Percentiles rank a stretch among this genome's conserved stretches.
These are phyloP conservation scores for Rhimphoctona megacephalus DNA, from an alignment of 2,888 invertebrate species.

Conservation along the genomic window DNA sequence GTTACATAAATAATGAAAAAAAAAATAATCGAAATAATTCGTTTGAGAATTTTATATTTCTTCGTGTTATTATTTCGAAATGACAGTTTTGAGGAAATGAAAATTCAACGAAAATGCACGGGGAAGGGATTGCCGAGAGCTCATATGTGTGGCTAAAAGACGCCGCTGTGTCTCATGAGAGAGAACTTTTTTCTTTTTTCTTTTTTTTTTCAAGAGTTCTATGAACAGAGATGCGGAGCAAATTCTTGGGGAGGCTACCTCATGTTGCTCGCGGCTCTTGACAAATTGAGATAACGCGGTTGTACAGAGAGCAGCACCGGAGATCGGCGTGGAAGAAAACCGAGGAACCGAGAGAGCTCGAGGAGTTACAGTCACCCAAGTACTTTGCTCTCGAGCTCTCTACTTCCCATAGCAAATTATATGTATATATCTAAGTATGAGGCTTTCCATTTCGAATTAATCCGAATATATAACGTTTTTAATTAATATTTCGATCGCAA, in stretches of 20 bases:
- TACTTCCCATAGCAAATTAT: slow-evolving; percentile 57
- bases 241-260: slow-evolving; percentile 43
- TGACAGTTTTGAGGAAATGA: slow-evolving; percentile 4
- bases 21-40: background rate
- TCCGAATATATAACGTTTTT: background rate
- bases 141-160: background rate
- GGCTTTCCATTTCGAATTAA: background rate
- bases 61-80: background rate
- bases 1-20: background rate
- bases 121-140: slow-evolving; percentile 5
- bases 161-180: background rate
- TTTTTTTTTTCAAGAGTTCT: slow-evolving; percentile 43
- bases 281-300: slow-evolving; percentile 68
- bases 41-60: background rate
- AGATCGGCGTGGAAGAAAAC: slow-evolving; percentile 37
- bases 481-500: background rate
- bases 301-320: slow-evolving; percentile 41
- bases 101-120: slow-evolving; percentile 23
- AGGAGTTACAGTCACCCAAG: slow-evolving; percentile 55
- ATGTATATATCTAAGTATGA: slow-evolving; percentile 2
- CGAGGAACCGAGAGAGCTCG: slow-evolving; percentile 36
- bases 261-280: slow-evolving; percentile 56
- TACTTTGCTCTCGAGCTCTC: slow-evolving; percentile 63
- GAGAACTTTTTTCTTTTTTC: slow-evolving; percentile 16
- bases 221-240: slow-evolving; percentile 22